phyloP scores from a whole-genome alignment of 2,888 invertebrate species.

The Hyles lineata region DNA sequence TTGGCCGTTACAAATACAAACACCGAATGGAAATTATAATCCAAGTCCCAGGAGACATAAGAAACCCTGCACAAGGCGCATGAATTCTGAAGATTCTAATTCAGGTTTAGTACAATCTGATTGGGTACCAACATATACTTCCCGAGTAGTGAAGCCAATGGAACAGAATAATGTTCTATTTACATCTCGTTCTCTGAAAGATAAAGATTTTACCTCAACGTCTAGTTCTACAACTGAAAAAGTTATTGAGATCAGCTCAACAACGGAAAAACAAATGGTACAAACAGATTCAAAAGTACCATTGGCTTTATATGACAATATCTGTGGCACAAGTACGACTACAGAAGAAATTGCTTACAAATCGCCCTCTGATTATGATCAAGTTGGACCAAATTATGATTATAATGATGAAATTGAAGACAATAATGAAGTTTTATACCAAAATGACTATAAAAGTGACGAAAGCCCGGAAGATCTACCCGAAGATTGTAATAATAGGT shows the following conservation, averaged over 20 bases:
- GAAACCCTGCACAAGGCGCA: slow-evolving; percentile 14
- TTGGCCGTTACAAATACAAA: slow-evolving; percentile 11
- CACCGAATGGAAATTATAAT: neutral
- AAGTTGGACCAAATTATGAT: slow-evolving; percentile 8
- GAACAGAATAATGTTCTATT: neutral
- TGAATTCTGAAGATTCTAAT: neutral
- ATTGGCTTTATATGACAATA: too few relatives aligned
- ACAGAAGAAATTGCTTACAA: neutral
- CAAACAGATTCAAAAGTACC: neutral
- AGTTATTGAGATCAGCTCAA: neutral
- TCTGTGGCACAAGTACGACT: slow-evolving; percentile 3
- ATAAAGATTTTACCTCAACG: slow-evolving; percentile 1
- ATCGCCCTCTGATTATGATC: neutral
- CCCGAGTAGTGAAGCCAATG: neutral
- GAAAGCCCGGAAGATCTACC: neutral
- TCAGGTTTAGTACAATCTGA: neutral
- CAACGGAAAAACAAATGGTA: neutral
- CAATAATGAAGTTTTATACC: neutral
- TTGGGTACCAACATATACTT: slow-evolving; percentile 9
- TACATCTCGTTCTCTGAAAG: slow-evolving; percentile 4
- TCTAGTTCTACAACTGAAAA: neutral
- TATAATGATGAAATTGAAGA: neutral
- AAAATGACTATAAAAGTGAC: neutral
- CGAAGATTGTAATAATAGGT: slow-evolving; percentile 6
- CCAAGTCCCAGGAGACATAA: slow-evolving; percentile 4